Evolutionary conservation across 2,113 vertebrate species (phyloP).

Genomic region (Mesitornis unicolor): DNA sequence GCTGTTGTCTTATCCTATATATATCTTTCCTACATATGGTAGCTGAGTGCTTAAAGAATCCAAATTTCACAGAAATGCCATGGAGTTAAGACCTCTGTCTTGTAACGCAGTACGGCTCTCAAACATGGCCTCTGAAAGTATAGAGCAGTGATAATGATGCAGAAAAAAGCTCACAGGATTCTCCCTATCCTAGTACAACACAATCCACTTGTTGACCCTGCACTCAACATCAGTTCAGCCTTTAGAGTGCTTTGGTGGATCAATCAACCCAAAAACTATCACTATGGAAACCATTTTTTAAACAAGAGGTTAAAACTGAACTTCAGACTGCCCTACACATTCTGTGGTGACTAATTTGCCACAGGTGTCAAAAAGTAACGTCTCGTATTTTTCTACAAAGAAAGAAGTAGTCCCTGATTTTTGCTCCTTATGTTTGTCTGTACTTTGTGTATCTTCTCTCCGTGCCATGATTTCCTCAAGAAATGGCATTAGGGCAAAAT

Average conservation of each 20-base stretch:
- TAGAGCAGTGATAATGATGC: background rate
- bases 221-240: background rate
- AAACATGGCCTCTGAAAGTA: background rate
- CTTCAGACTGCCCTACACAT: background rate
- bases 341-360: background rate
- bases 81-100: background rate
- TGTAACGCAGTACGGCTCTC: background rate
- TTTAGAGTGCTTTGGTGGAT: background rate
- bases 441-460: fast-evolving
- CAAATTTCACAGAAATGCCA: background rate
- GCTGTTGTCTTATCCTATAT: background rate
- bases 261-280: background rate
- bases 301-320: background rate
- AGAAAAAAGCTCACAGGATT: background rate
- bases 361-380: background rate
- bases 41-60: background rate
- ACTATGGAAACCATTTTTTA: background rate
- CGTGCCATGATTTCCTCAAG: background rate
- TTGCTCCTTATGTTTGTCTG: background rate
- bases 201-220: background rate
- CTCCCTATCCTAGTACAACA: background rate
- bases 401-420: background rate
- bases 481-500: background rate
- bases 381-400: background rate
- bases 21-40: background rate